Evolutionary conservation across 2,888 invertebrate genomes (phyloP).

Genomic region (Ormyrus pomaceus): DNA sequence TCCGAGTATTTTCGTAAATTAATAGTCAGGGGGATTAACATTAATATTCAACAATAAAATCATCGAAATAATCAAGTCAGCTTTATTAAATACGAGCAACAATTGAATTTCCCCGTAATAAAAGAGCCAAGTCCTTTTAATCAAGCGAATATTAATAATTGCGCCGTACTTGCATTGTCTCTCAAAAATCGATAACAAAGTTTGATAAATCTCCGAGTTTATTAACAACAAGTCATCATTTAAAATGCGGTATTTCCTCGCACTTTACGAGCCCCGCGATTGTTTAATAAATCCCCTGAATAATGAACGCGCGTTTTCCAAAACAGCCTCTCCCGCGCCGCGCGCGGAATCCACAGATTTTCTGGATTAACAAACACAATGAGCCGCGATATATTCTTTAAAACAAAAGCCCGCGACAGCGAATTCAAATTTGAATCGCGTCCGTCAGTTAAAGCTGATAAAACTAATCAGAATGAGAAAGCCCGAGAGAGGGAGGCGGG

Average conservation of each 20-base stretch:
- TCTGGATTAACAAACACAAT: too few relatives aligned
- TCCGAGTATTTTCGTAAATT: too few relatives aligned
- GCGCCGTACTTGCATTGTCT: too few relatives aligned
- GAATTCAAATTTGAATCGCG: conserved; percentile 44
- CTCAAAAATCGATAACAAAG: too few relatives aligned
- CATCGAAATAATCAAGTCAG: too few relatives aligned
- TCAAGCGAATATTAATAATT: too few relatives aligned
- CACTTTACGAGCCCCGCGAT: neutral
- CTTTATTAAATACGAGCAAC: too few relatives aligned
- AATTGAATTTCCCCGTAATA: too few relatives aligned
- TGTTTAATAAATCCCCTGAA: conserved; percentile 35
- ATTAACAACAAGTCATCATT: neutral
- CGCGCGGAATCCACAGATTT: neutral
- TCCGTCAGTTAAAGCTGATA: conserved; percentile 41
- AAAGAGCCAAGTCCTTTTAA: too few relatives aligned
- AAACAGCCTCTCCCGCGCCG: conserved; percentile 26
- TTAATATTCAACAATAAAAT: too few relatives aligned
- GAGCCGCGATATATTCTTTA: neutral
- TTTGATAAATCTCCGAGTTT: too few relatives aligned
- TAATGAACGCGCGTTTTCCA: conserved; percentile 18
- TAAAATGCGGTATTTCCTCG: neutral
- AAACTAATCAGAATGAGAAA: conserved; percentile 55
- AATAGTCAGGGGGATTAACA: too few relatives aligned
- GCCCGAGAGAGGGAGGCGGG: conserved; percentile 13
- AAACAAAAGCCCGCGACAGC: neutral